Evolutionary conservation across 2,888 invertebrate genomes (phyloP).

Genomic region (Calliphora vomitoria): DNA sequence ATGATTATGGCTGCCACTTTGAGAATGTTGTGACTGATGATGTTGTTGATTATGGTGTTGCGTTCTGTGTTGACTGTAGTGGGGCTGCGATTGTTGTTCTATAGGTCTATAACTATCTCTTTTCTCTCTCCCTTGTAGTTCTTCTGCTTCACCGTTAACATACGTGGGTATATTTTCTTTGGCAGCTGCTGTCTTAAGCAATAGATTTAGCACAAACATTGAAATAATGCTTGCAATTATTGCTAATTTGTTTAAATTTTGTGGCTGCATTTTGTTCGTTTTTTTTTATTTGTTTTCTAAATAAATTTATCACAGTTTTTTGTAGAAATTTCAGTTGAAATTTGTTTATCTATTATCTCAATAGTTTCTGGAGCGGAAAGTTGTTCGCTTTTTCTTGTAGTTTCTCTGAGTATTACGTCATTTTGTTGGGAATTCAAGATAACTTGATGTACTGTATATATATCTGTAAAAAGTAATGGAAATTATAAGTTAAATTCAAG

Average conservation of each 20-base stretch:
- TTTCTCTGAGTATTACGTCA: constrained; percentile 58
- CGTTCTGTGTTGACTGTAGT: constrained; percentile 58
- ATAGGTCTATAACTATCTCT: constrained; percentile 56
- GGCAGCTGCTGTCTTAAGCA: constrained; percentile 75
- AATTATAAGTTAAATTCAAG: not conserved
- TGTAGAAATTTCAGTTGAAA: constrained; percentile 1
- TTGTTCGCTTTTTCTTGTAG: constrained; percentile 6
- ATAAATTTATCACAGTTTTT: constrained; percentile 73
- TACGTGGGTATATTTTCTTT: constrained; percentile 75
- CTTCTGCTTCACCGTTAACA: constrained; percentile 75
- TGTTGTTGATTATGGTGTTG: constrained; percentile 69
- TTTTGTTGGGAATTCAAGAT: constrained; percentile 23
- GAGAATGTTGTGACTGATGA: constrained; percentile 54
- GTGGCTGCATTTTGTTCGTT: constrained; percentile 71
- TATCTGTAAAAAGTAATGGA: constrained; percentile 36
- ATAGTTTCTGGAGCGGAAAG: constrained; percentile 5
- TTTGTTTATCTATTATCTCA: constrained; percentile 1
- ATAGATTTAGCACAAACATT: constrained; percentile 75
- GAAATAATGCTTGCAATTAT: constrained; percentile 72
- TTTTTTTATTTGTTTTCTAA: constrained; percentile 20
- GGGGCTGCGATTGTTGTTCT: constrained; percentile 59
- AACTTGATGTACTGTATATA: not conserved
- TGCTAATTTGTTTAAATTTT: constrained; percentile 71
- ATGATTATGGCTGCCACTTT: constrained; percentile 44
- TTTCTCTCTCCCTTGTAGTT: constrained; percentile 74